phyloP scores from a whole-genome alignment of 2,797 vertebrate genomes.

The Gambusia yucatana region DNA sequence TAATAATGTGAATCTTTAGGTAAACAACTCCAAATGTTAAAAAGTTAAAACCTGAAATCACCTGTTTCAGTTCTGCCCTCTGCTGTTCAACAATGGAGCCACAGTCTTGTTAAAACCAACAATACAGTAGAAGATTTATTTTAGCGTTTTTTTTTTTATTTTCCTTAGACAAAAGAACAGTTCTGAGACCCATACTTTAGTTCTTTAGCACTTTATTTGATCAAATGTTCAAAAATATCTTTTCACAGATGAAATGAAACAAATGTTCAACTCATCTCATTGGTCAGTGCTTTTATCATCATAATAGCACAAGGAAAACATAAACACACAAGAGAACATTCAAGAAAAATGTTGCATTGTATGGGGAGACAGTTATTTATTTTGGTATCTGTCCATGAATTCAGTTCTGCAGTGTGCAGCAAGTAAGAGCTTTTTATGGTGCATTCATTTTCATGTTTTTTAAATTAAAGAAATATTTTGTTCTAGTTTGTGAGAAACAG shows the following conservation, averaged over 20 bases:
- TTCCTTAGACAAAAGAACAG: background rate
- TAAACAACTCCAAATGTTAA: background rate
- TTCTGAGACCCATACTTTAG: background rate
- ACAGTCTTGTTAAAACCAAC: background rate
- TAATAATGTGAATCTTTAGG: background rate
- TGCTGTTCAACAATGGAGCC: background rate
- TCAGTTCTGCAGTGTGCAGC: slow-evolving; percentile 5
- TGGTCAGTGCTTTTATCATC: slow-evolving; percentile 26
- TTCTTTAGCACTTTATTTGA: slow-evolving; percentile 69
- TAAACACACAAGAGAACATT: slow-evolving; percentile 29
- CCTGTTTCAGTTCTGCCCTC: slow-evolving; percentile 20
- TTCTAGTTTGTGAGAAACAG: slow-evolving; percentile 26
- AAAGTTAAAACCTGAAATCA: background rate
- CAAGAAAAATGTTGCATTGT: slow-evolving; percentile 28
- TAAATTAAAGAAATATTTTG: slow-evolving; percentile 15
- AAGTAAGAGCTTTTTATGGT: slow-evolving; percentile 11
- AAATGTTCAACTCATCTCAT: slow-evolving; percentile 40
- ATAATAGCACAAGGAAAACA: slow-evolving; percentile 30
- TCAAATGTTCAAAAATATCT: slow-evolving; percentile 69
- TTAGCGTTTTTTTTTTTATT: background rate
- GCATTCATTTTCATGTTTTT: background rate
- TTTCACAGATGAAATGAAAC: slow-evolving; percentile 68
- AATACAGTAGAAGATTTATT: background rate
- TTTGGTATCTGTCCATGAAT: slow-evolving; percentile 8
- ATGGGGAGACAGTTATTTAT: slow-evolving; percentile 29